Conservation (phyloP, 2,113 vertebrate species). For the Leptodactylus fuscus region DNA sequence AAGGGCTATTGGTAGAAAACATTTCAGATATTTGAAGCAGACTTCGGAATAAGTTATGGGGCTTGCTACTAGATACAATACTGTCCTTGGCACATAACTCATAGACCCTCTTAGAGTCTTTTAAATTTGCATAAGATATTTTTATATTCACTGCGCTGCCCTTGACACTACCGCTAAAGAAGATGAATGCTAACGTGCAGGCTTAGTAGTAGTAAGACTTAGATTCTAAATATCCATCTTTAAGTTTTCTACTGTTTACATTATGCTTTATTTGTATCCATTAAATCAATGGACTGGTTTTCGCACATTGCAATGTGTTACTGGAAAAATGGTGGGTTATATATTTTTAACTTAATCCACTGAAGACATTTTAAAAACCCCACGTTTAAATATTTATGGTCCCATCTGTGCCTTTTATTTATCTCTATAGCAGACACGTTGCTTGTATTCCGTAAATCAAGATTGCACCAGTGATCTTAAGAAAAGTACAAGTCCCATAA, state of each 20-base stretch:
- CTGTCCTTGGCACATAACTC: constrained; percentile 23
- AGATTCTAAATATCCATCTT: constrained; percentile 49
- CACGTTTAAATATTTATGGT: constrained; percentile 69
- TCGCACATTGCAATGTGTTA: constrained; percentile 26
- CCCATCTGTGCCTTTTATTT: constrained; percentile 71
- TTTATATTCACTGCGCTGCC: background rate
- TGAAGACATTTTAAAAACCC: constrained; percentile 75
- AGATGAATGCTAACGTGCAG: background rate
- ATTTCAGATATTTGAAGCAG: background rate
- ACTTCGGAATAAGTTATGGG: constrained; percentile 14
- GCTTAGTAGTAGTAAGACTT: constrained; percentile 1
- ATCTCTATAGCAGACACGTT: constrained; percentile 69
- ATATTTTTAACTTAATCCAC: constrained; percentile 67
- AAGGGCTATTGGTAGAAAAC: background rate
- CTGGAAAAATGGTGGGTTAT: constrained; percentile 2
- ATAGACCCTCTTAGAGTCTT: constrained; percentile 1
- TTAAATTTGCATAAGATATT: background rate
- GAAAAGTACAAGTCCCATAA: constrained; percentile 67
- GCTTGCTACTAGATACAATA: background rate
- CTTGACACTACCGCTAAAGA: constrained; percentile 1
- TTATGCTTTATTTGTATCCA: constrained; percentile 14
- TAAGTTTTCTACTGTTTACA: constrained; percentile 62
- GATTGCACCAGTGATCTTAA: constrained; percentile 69
- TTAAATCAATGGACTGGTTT: constrained; percentile 29
- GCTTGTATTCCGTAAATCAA: constrained; percentile 76